Evolutionary conservation across 2,888 invertebrate species (phyloP).

Genomic region (Tenthredo scrophulariae): DNA sequence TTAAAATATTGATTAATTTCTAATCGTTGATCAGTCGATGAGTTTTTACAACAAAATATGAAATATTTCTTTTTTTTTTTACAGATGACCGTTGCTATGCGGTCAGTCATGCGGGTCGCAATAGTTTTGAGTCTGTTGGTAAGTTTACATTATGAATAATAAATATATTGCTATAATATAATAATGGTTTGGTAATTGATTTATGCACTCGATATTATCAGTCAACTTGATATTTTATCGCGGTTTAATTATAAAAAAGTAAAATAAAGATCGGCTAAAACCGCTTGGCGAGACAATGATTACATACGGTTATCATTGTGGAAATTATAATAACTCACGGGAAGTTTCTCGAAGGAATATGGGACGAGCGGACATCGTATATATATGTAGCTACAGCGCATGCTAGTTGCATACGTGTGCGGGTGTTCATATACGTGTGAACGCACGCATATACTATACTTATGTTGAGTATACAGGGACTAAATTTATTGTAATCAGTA

Average conservation of each 20-base stretch:
- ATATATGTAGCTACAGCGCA: background rate
- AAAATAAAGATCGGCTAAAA: background rate
- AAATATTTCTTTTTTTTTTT: background rate
- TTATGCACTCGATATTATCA: background rate
- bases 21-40: background rate
- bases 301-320: background rate
- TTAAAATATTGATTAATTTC: background rate
- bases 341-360: constrained; percentile 7
- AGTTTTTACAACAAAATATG: background rate
- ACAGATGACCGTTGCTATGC: background rate
- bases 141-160: background rate
- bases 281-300: background rate
- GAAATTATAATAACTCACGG: background rate
- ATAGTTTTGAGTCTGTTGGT: background rate
- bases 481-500: too few species aligned
- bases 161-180: background rate
- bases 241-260: too few species aligned
- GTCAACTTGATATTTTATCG: background rate
- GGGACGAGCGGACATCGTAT: background rate
- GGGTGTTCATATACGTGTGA: background rate
- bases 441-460: background rate
- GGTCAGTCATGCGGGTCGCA: background rate
- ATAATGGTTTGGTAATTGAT: background rate
- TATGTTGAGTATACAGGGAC: too few species aligned
- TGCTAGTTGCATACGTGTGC: background rate